Conservation (phyloP, 2,113 vertebrate genomes). For the Notothenia coriiceps region DNA sequence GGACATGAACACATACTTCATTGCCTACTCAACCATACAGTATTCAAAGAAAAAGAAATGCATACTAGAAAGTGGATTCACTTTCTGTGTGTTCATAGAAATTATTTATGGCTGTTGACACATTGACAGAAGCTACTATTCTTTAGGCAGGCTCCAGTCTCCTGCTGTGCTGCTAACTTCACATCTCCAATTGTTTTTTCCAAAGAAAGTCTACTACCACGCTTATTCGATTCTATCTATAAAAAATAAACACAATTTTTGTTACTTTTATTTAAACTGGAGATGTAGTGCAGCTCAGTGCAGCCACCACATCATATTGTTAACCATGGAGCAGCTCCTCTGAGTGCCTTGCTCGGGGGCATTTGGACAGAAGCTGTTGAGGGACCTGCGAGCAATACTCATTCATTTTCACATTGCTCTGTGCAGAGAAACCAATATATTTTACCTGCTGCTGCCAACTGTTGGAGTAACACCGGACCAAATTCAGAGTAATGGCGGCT, state of each 20-base stretch:
- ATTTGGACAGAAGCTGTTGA: conserved; percentile 7
- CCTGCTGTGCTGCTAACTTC: conserved; percentile 29
- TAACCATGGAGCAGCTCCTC: not conserved
- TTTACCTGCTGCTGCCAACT: conserved; percentile 31
- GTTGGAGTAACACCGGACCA: conserved; percentile 31
- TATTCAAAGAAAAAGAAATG: not conserved
- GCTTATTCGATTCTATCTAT: not conserved
- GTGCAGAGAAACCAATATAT: conserved; percentile 47
- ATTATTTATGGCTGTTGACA: not conserved
- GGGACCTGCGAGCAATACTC: conserved; percentile 12
- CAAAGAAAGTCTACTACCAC: not conserved
- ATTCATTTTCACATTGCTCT: conserved; percentile 36
- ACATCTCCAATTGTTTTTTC: not conserved
- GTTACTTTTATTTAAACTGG: not conserved
- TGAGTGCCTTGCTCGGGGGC: conserved; percentile 20
- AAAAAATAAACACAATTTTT: not conserved
- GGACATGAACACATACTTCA: too few relatives aligned
- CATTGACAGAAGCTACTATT: not conserved
- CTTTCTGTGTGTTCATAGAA: not conserved
- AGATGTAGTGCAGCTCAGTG: not conserved
- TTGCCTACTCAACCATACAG: not conserved
- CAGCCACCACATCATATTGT: not conserved
- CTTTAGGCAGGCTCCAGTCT: conserved; percentile 13
- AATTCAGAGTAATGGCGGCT: conserved; percentile 66
- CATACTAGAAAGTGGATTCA: not conserved